Evolutionary conservation across 2,797 vertebrate species (phyloP), one percentile per base, ranked within the genome.

Genomic region (Fistularia tabacaria): DNA sequence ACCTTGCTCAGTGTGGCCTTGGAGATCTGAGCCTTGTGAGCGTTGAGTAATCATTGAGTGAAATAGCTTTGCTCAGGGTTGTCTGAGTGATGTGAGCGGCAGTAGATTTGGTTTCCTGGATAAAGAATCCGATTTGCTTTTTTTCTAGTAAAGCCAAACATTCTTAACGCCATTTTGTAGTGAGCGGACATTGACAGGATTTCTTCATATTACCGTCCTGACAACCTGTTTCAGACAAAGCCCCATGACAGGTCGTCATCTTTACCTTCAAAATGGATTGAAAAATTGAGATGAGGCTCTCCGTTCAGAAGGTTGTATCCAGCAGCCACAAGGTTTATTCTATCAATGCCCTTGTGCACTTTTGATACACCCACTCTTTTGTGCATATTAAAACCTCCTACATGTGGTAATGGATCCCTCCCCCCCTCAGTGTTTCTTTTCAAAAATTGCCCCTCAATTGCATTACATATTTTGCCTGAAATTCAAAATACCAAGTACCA

Each of bases 311-410:
- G 49, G 60, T 10, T 44, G 14, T 54, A 44, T 54, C 42, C 14
- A 51, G 14, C 45, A 49, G 55, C 53, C 60, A 61, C 65, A 52
- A 58, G 75, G 64, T 82, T 76, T 77, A 66, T 80, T 80, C 69
- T 61, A 38, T 79, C 66, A 67, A 61, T 70, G 4, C 78, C 78
- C 77, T 83, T 61, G 2, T 63, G 69, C 66, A 67, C 74, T 86
- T 81, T 75, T 73, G 12, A 69, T 72, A 67, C 77, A 74, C 77
- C 82, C 83, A 84, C 85, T 73, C 78, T 69, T 64, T 9, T 57
- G 67, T 76, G 59, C 71, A 71, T 61, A 74, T 86, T 81, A 83
- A 81, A 81, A 65, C 79, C 84, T 82, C 84, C 87, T 77, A 84
- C 87, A 83, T 75, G 66, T 73, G 72, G 59, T 81, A 81, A 85